Evolutionary conservation across 2,113 vertebrate species (phyloP), one percentile per base, ranked within the genome.

Genomic region (Cavia aperea): DNA sequence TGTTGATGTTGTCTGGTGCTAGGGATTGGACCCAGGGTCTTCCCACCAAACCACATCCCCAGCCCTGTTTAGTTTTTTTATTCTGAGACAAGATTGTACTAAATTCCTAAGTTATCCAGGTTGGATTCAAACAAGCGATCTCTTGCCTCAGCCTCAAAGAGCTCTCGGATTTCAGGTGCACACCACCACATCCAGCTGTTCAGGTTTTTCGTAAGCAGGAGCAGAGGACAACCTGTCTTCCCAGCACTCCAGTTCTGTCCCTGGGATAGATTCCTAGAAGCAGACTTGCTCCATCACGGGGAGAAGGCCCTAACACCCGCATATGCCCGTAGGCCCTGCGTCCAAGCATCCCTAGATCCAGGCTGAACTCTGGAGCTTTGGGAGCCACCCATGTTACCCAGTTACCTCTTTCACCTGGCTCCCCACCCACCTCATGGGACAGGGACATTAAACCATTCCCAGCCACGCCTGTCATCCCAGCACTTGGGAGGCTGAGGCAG

Each of bases 271-370:
- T 90, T 75, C 78, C 89, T 73, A 36, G 33, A 39, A 46, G 70
- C 24, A 29, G 62, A 36, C 21, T 43, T 19, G 36, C 58, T 5
- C 43, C 43, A 51, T n/a, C 4, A 0, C 19, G 29, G 23, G 88
- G 15, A 33, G 68, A 26, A 26, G 31, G 36, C 49, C 19, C 49
- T 36, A 9, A 7, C 23, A 10, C 15, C 3, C 60, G 11, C 70
- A 29, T 26, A 13, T 11, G 2, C 63, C 23, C 33, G 2, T 5
- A 24, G 7, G 23, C 18, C 73, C 31, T 26, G 60, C n/a, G 7
- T 43, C 43, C 12, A 4, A 62, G 62, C 77, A 7, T 9, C 68
- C 2, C 0, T 1, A 31, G 58, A 23, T 15, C 19, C 2, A 36
- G 33, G 51, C 39, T 18, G 87, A 26, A 7, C 60, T 39, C 66